Conservation (phyloP, 2,113 vertebrate genomes). For the Psammodynastes pulverulentus region DNA sequence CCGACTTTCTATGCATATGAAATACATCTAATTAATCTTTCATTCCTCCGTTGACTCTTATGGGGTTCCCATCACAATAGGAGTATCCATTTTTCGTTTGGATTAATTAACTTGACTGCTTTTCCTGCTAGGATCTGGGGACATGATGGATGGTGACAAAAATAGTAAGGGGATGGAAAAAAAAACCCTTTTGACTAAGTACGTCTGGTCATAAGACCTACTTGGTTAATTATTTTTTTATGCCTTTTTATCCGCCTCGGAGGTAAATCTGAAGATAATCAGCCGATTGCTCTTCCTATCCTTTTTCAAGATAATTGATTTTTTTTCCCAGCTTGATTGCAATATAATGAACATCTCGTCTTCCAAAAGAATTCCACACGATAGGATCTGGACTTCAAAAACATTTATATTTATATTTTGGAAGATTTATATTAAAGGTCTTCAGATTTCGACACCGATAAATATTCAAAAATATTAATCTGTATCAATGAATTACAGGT, state of each 20-base stretch:
- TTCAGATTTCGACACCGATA: background rate
- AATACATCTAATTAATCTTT: background rate
- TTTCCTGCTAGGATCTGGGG: background rate
- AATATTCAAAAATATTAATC: background rate
- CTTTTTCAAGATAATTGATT: background rate
- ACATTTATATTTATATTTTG: background rate
- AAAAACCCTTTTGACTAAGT: background rate
- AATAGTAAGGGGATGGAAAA: background rate
- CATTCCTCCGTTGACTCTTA: background rate
- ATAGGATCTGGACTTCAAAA: background rate
- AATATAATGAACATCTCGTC: background rate
- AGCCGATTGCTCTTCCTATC: background rate
- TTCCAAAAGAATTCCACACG: background rate
- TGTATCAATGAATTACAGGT: background rate
- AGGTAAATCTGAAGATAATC: background rate
- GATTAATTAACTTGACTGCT: background rate
- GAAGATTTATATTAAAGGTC: background rate
- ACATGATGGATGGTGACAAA: background rate
- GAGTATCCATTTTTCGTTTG: background rate
- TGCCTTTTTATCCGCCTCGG: background rate
- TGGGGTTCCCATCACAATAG: background rate
- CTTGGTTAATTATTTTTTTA: background rate
- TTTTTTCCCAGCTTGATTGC: background rate
- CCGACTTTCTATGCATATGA: background rate
- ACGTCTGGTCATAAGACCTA: background rate